Base-by-base conservation (phyloP, 2,113 vertebrate species). In the Colaptes auratus region DNA sequence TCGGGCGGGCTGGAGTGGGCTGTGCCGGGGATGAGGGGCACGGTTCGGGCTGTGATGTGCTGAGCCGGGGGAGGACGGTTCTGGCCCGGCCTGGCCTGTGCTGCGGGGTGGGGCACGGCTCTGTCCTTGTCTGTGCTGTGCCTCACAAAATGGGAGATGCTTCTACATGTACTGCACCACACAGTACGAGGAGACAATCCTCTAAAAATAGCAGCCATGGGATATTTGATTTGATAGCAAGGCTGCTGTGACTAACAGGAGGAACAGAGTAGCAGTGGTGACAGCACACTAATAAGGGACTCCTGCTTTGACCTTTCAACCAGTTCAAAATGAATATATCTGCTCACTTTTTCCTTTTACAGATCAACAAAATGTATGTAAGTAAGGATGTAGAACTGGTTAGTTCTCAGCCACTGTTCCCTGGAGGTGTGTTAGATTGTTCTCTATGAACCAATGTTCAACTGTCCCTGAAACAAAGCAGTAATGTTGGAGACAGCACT, bases 161-260 rank as follows among this genome's bases (percentile, higher is more conserved):
- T 56, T 61, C 53, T 56, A 35, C 79, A 52, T 64, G 59, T 60
- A 75, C 50, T 61, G 92, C 72, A 69, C 78, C 84, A 15, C 12
- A 55, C 61, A 35, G 78, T 53, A 16, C 10, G 59, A 82, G 93
- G 80, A 92, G 96, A 53, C 80, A 72, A 31, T 80, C 86, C 60
- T 82, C 96, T 91, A 90, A 92, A 96, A 96, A 95, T 82, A 97
- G 92, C 92, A 65, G 52, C 89, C 15, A 15, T 67, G 93, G 91
- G 92, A 60, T 90, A 69, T 66, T 76, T 76, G 30, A 61, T 84
- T 84, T 88, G 50, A 55, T 64, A 79, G 82, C 9, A 63, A 74
- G 96, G 88, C 89, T 86, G 95, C 95, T 48, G 85, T 70, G 90
- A 89, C 90, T 50, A 89, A 69, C 82, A 35, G 53, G 46, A 8